A percentile compares a stretch with the other conserved stretches of the same genome.
phyloP scores from a whole-genome alignment of 2,888 invertebrate species.

The Xestia ashworthii region DNA sequence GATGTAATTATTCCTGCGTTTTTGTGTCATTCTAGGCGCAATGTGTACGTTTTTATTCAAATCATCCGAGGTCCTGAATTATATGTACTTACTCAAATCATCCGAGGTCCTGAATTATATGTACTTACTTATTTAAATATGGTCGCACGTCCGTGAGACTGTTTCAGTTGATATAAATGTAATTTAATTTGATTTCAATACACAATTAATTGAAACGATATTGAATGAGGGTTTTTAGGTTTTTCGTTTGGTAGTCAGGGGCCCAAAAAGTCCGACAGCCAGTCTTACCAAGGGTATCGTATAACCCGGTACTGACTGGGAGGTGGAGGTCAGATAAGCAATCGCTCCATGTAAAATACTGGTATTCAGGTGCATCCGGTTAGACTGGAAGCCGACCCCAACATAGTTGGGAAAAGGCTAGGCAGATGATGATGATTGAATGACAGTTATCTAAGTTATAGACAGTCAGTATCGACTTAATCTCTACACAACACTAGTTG shows the following conservation, averaged over 20 bases:
- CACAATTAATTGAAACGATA: neutral
- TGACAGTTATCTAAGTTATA: neutral
- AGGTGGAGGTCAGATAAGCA: too few relatives aligned
- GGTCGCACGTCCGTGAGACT: neutral
- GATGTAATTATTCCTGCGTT: neutral
- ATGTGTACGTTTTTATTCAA: neutral
- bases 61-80: neutral
- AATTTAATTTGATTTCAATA: neutral
- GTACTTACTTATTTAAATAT: neutral
- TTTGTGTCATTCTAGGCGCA: neutral
- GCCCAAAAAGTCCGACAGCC: too few relatives aligned
- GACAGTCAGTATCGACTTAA: neutral
- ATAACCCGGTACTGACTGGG: too few relatives aligned
- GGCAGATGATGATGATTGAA: too few relatives aligned
- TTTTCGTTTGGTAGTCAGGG: too few relatives aligned
- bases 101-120: neutral
- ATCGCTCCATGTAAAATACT: too few relatives aligned
- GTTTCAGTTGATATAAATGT: neutral
- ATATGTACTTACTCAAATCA: neutral
- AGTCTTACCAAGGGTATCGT: too few relatives aligned
- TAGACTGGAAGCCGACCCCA: too few relatives aligned
- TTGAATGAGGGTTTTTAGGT: too few relatives aligned
- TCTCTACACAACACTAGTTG: constrained; percentile 61
- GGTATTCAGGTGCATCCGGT: too few relatives aligned
- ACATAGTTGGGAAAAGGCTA: too few relatives aligned